These are phyloP conservation scores for Pollenia angustigena DNA, from an alignment of 2,888 invertebrate genomes.

Conservation along the genomic window DNA sequence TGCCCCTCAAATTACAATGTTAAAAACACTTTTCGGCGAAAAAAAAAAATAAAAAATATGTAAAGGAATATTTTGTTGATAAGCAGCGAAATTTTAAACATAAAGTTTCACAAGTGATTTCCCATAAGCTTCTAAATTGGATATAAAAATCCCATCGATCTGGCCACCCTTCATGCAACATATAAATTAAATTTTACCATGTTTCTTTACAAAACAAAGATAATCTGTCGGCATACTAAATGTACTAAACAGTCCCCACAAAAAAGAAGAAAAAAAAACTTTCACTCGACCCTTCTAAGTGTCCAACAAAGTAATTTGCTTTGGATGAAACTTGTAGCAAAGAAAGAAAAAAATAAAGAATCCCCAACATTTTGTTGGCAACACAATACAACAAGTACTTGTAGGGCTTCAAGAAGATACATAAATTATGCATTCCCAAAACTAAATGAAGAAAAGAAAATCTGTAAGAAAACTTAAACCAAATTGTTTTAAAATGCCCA, in stretches of 20 bases:
- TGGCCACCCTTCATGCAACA: slow-evolving; percentile 1
- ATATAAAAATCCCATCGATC: not conserved
- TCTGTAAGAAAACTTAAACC: slow-evolving; percentile 65
- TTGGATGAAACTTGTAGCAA: slow-evolving; percentile 32
- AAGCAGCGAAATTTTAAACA: too few species aligned
- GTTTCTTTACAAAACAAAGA: slow-evolving; percentile 2
- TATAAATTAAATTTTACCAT: not conserved
- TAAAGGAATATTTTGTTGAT: too few species aligned
- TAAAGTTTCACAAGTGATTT: too few species aligned
- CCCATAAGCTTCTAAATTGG: not conserved
- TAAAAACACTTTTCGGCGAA: too few species aligned
- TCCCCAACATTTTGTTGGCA: not conserved
- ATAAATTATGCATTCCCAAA: slow-evolving; percentile 64
- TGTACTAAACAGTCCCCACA: not conserved
- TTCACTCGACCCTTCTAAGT: slow-evolving; percentile 54
- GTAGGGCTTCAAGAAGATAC: slow-evolving; percentile 17
- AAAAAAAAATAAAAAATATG: too few species aligned
- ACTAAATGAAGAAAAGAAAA: slow-evolving; percentile 61
- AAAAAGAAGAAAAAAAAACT: slow-evolving; percentile 3
- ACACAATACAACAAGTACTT: slow-evolving; percentile 20
- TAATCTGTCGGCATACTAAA: slow-evolving; percentile 34
- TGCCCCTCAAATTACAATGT: too few species aligned
- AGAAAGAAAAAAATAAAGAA: slow-evolving; percentile 2
- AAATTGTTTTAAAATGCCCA: slow-evolving; percentile 73
- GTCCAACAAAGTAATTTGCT: slow-evolving; percentile 60